A percentile compares a stretch with the other conserved stretches of the same genome.
Conservation (phyloP, 2,888 invertebrate genomes). For the Nudaria mundana region DNA sequence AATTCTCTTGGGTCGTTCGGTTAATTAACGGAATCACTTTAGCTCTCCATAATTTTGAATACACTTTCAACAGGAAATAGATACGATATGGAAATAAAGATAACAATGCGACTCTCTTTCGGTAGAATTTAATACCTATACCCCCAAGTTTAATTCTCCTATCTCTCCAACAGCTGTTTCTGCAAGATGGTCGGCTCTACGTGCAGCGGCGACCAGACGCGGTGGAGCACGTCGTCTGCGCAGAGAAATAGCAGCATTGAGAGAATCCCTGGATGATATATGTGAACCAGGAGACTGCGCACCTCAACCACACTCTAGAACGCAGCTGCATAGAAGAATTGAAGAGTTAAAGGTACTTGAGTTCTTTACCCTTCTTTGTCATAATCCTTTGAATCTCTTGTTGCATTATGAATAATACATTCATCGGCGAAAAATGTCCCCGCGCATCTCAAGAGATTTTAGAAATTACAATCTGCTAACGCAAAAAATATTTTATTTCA, state of each 20-base stretch:
- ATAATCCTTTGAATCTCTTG: too few species aligned
- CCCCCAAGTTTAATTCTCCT: background rate
- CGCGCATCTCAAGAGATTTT: too few species aligned
- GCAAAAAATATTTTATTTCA: conserved; percentile 53
- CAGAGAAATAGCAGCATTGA: conserved; percentile 82
- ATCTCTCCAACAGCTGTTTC: conserved; percentile 57
- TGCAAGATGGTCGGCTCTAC: conserved; percentile 73
- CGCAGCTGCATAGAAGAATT: conserved; percentile 69
- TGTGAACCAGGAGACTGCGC: conserved; percentile 83
- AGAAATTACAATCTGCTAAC: too few species aligned
- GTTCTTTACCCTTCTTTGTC: too few species aligned
- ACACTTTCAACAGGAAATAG: too few species aligned
- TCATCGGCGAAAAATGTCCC: too few species aligned
- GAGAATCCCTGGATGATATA: conserved; percentile 81
- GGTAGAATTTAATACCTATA: background rate
- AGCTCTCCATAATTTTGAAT: too few species aligned
- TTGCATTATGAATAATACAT: too few species aligned
- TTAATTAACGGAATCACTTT: too few species aligned
- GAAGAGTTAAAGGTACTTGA: conserved; percentile 71
- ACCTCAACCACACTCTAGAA: conserved; percentile 76
- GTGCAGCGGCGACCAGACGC: conserved; percentile 70
- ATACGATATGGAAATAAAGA: too few species aligned
- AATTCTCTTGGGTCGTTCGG: too few species aligned
- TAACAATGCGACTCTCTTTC: too few species aligned
- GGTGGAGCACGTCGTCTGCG: conserved; percentile 77